Conservation (phyloP, 2,888 invertebrate genomes). For the Drosophila peninsularis region DNA sequence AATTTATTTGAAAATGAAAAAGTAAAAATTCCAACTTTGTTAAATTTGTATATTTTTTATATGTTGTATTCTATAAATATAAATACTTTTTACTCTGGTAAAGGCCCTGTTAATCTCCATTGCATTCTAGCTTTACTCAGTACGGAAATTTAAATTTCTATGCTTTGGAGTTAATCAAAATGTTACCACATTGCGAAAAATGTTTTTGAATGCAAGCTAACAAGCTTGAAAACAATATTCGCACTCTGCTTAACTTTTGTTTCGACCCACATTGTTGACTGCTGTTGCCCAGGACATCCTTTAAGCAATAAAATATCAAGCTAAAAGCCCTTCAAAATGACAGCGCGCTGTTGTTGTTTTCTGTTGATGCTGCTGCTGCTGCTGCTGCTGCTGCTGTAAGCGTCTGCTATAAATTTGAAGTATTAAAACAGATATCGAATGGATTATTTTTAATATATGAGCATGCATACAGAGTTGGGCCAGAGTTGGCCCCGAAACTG, state of each 20-base stretch:
- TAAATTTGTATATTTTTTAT: too few species aligned
- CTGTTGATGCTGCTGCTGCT: constrained; percentile 37
- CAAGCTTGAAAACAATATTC: neutral
- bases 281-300: constrained; percentile 58
- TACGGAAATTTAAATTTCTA: too few species aligned
- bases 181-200: too few species aligned
- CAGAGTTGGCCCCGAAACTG: constrained; percentile 51
- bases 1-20: too few species aligned
- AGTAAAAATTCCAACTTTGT: too few species aligned
- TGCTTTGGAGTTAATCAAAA: too few species aligned
- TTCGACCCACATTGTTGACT: constrained; percentile 48
- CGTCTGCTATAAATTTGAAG: constrained; percentile 74
- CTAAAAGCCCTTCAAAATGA: constrained; percentile 77
- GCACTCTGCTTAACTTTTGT: constrained; percentile 1
- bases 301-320: constrained; percentile 77
- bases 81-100: too few species aligned
- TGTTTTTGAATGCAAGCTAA: too few species aligned
- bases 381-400: constrained; percentile 55
- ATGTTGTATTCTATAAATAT: too few species aligned
- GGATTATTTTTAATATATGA: constrained; percentile 77
- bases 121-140: too few species aligned
- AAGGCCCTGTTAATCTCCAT: too few species aligned
- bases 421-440: constrained; percentile 78
- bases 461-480: constrained; percentile 54
- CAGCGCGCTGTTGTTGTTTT: constrained; percentile 53